Conservation (phyloP, 2,888 invertebrate species). For the Polydrusus pterygomalis region DNA sequence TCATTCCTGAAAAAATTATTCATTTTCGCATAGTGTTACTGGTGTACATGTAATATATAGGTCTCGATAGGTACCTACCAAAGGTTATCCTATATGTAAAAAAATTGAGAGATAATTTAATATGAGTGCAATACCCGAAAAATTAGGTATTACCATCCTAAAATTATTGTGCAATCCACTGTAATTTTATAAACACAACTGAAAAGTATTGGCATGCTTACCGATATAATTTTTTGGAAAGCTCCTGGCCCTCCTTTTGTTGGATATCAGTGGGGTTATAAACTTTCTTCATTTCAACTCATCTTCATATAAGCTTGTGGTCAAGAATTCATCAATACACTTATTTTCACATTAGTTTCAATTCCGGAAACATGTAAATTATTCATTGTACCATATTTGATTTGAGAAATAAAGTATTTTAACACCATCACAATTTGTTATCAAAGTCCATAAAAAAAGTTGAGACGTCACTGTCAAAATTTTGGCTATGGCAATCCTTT, state of each 20-base stretch:
- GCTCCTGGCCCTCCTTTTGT: slow-evolving; percentile 75
- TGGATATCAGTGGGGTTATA: slow-evolving; percentile 74
- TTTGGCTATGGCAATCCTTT: not conserved
- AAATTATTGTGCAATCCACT: slow-evolving; percentile 11
- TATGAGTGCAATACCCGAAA: too few species aligned
- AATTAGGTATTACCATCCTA: too few species aligned
- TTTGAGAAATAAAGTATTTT: slow-evolving; percentile 69
- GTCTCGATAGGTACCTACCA: too few species aligned
- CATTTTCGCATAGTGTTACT: too few species aligned
- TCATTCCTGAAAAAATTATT: too few species aligned
- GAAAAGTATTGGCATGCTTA: slow-evolving; percentile 60
- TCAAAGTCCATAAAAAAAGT: slow-evolving; percentile 46
- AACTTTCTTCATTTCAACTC: slow-evolving; percentile 76
- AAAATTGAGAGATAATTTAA: too few species aligned
- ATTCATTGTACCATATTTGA: slow-evolving; percentile 70
- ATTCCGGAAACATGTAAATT: slow-evolving; percentile 63
- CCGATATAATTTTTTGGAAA: slow-evolving; percentile 76
- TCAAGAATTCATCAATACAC: slow-evolving; percentile 70
- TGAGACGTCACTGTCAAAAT: slow-evolving; percentile 29
- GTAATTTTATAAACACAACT: slow-evolving; percentile 13
- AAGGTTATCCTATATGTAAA: too few species aligned
- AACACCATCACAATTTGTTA: slow-evolving; percentile 67
- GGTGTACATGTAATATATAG: too few species aligned
- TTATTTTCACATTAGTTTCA: slow-evolving; percentile 63
- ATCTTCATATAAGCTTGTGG: slow-evolving; percentile 71